phyloP scores from a whole-genome alignment of 1,140 invertebrate species.

The Apis dorsata region DNA sequence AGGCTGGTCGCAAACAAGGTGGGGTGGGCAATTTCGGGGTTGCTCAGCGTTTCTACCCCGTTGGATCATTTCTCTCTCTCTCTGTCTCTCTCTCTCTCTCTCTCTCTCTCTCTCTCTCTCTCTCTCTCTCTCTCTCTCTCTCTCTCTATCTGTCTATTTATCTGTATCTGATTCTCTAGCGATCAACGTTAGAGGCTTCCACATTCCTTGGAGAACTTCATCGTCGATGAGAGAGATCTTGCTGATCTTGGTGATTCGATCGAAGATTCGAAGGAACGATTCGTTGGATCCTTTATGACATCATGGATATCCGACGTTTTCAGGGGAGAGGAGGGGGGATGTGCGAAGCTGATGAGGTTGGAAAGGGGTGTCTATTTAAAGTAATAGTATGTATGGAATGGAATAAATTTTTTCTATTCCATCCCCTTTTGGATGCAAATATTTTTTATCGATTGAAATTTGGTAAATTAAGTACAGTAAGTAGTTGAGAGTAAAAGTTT shows the following conservation, averaged over 20 bases:
- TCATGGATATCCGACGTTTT: background rate
- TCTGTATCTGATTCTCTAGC: slow-evolving; percentile 1
- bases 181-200: slow-evolving; percentile 56
- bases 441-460: too few relatives aligned
- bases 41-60: slow-evolving; percentile 73
- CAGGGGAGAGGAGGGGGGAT: background rate
- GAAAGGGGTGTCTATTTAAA: background rate
- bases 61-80: slow-evolving; percentile 7
- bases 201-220: slow-evolving; percentile 36
- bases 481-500: too few relatives aligned
- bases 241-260: slow-evolving; percentile 30
- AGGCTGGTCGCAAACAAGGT: slow-evolving; percentile 71
- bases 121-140: too few relatives aligned
- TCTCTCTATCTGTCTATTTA: background rate
- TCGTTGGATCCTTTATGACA: slow-evolving; percentile 17
- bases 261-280: background rate
- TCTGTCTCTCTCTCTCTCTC: too few relatives aligned
- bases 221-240: slow-evolving; percentile 17
- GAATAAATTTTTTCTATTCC: too few relatives aligned
- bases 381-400: too few relatives aligned
- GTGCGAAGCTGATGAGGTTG: background rate
- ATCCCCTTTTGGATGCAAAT: too few relatives aligned
- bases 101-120: background rate
- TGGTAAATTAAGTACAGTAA: too few relatives aligned
- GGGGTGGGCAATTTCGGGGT: slow-evolving; percentile 73